Evolutionary conservation across 2,113 vertebrate genomes (phyloP), one percentile per base, ranked within the genome.

Genomic region (Fregetta grallaria): DNA sequence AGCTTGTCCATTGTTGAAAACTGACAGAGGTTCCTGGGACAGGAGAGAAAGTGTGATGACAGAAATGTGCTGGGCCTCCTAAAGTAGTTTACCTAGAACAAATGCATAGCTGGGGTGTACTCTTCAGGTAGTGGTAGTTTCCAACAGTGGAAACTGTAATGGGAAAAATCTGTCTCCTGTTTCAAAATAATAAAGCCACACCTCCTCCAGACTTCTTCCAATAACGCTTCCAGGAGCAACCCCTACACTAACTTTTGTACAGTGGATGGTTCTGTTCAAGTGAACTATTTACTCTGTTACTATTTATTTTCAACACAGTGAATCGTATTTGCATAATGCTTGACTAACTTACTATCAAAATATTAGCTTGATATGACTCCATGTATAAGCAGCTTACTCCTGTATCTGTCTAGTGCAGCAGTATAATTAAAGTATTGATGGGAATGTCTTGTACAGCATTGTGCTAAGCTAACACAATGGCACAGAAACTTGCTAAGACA

Each of bases 331-430:
- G 15, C 79, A 94, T 93, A 95, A 91, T 91, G 79, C 52, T 91
- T 81, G 79, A 88, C 47, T 88, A 95, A 90, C 36, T 90, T 86
- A 76, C 83, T 61, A 84, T 73, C 81, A 95, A 92, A 97, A 97
- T 95, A 94, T 94, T 95, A 96, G 36, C 87, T 90, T 79, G 59
- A 73, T 85, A 75, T 92, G 44, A 91, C 29, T 93, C 47, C 22
- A 34, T 47, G 23, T 62, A 52, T 73, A 78, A 95, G 30, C 12
- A 0, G 78, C 81, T 97, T 96, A 79, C 27, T 94, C 23, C 45
- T 80, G 32, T 86, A 94, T 94, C 72, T 85, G 25, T 58, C 50
- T 82, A 22, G 32, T 68, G 62, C 73, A 92, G 53, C 40, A 86
- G 11, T 27, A 72, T 18, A 79, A 84, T 56, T 61, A 61, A 84